Evolutionary conservation across 1,140 invertebrate species (phyloP).

Genomic region (Thaumatotibia leucotreta): DNA sequence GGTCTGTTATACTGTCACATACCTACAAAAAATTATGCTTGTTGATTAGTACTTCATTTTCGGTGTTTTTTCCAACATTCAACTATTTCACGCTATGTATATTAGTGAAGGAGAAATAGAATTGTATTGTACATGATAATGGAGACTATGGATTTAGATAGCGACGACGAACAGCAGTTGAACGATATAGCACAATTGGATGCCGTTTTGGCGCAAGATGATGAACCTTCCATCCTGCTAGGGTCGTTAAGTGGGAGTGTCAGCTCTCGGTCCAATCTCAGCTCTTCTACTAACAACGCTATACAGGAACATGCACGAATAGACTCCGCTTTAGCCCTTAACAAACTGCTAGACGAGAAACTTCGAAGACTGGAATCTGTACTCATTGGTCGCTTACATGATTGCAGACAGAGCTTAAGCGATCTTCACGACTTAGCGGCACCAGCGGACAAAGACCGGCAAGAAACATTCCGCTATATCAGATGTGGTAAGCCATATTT

Average conservation of each 20-base stretch:
- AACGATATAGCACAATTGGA: conserved; percentile 40
- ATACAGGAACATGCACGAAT: conserved; percentile 35
- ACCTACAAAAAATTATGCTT: no score
- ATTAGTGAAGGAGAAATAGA: no score
- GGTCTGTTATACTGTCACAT: no score
- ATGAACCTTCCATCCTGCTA: conserved; percentile 19
- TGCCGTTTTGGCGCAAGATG: conserved; percentile 31
- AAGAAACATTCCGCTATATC: conserved; percentile 38
- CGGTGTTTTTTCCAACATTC: no score
- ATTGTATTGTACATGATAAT: no score
- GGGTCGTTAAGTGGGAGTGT: conserved; percentile 13
- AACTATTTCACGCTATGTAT: no score
- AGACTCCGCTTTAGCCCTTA: conserved; percentile 42
- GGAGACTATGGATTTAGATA: conserved; percentile 25
- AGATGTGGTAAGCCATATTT: conserved; percentile 62
- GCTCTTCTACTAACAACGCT: neutral
- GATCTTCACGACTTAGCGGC: conserved; percentile 24
- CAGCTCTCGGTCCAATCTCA: conserved; percentile 12
- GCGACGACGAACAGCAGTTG: conserved; percentile 37
- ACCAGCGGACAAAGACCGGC: conserved; percentile 24
- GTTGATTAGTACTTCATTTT: no score
- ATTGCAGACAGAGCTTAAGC: conserved; percentile 41
- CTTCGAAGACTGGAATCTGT: conserved; percentile 41
- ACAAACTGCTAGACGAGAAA: conserved; percentile 54
- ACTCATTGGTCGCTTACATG: conserved; percentile 33